Evolutionary conservation across 1,140 invertebrate species (phyloP), one percentile per base, ranked within the genome.

Genomic region (Drosophila bipectinata): DNA sequence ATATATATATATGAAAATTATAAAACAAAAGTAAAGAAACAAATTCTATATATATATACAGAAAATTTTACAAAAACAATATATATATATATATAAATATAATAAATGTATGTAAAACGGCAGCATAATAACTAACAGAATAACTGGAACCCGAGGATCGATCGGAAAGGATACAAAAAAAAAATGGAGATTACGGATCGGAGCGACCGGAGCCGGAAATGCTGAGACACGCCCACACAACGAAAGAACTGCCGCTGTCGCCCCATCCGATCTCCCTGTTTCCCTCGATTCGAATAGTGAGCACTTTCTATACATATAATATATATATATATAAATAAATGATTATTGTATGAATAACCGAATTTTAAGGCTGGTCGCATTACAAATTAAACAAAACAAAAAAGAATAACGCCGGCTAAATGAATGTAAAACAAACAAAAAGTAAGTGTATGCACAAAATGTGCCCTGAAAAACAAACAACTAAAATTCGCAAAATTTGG

Each of bases 351-450:
- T 62, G 77, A 74, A 82, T 82, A 82, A 82, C 74, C 79, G 79
- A 82, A 82, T 82, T 82, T 82, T 82, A 82, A 69, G 52, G 54
- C 62, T 74, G 73, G 55, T 58, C 63, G 52, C 45, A 67, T 72
- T 80, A 58, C 32, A 62, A 28, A 37, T 34, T 34, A 10, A 37
- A 37, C 34, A 37, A 37, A 37, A 37, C 7, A 32, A 32, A 32
- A 10, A 32, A 32, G 3, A 32, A 32, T 3, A 54, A 41, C 62
- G 37, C 30, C 63, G 37, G 49, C 34, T 34, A 44, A 48, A 30
- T 18, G 24, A 14, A 61, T 10, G 12, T 39, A 53, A 14, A 48
- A 37, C 26, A 69, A 34, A 59, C 0, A 32, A n/a, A 67, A 41
- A 53, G 49, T 18, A 47, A 24, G 45, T 66, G 62, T 66, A 51